Evolutionary conservation across 2,113 vertebrate genomes (phyloP).

Genomic region (Mustelus asterias): DNA sequence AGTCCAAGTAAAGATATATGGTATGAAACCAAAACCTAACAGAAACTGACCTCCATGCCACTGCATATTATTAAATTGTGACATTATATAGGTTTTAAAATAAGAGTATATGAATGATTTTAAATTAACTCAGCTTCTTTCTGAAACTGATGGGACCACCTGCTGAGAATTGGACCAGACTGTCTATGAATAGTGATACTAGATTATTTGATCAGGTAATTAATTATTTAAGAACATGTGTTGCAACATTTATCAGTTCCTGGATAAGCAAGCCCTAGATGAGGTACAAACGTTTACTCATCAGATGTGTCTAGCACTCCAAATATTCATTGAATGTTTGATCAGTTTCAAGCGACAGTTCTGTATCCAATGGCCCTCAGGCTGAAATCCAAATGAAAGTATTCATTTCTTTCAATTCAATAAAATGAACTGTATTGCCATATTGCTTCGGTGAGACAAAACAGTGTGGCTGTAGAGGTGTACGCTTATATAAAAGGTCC

Average conservation of each 20-base stretch:
- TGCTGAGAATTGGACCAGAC: not conserved
- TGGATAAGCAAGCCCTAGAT: not conserved
- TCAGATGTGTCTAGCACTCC: not conserved
- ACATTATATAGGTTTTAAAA: not conserved
- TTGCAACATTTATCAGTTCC: not conserved
- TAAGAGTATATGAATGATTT: not conserved
- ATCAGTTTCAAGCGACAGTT: not conserved
- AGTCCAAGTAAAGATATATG: not conserved
- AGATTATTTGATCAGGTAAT: not conserved
- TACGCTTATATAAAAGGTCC: not conserved
- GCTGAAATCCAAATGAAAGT: slow-evolving; percentile 11
- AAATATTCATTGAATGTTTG: not conserved
- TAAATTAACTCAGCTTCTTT: not conserved
- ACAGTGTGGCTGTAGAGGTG: not conserved
- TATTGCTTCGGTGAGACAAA: not conserved
- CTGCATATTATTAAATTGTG: not conserved
- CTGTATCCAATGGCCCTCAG: not conserved
- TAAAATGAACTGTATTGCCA: not conserved
- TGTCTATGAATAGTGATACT: not conserved
- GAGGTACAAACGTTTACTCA: not conserved
- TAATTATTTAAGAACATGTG: slow-evolving; percentile 12
- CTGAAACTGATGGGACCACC: not conserved
- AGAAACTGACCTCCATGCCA: not conserved
- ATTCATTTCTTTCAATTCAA: not conserved
- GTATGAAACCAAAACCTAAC: not conserved